phyloP scores from a whole-genome alignment of 2,113 vertebrate species.

The Coptodon rendalli region DNA sequence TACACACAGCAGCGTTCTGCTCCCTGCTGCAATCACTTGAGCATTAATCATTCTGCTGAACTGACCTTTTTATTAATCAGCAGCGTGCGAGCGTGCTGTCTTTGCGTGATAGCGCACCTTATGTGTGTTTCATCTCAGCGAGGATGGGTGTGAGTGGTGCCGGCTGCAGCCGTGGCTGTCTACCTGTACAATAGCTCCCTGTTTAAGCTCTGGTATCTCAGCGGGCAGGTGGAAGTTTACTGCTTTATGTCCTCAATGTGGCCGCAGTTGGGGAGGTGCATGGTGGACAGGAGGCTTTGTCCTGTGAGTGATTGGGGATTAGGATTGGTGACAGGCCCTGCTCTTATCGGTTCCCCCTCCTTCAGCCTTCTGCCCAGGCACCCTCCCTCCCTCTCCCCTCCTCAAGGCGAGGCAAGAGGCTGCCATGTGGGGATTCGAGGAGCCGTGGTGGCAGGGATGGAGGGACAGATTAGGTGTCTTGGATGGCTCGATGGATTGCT shows the following conservation, averaged over 20 bases:
- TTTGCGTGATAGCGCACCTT: conserved; percentile 24
- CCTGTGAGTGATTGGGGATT: conserved; percentile 66
- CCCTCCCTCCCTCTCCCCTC: neutral
- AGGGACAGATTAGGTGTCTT: neutral
- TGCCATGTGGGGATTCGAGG: neutral
- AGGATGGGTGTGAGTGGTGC: neutral
- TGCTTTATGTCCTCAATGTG: conserved; percentile 54
- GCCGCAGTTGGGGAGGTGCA: conserved; percentile 14
- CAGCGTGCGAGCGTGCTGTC: conserved; percentile 19
- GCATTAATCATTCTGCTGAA: conserved; percentile 49
- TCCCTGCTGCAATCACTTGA: conserved; percentile 14
- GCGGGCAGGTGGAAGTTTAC: conserved; percentile 62
- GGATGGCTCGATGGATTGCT: conserved; percentile 18
- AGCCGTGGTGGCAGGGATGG: conserved; percentile 1
- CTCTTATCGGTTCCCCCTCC: conserved; percentile 50
- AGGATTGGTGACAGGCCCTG: conserved; percentile 53
- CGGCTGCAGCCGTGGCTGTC: conserved; percentile 8
- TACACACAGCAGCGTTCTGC: neutral
- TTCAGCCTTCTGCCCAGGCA: neutral
- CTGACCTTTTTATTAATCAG: conserved; percentile 63
- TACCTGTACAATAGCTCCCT: conserved; percentile 36
- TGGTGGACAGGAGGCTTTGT: conserved; percentile 59
- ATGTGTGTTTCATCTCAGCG: neutral
- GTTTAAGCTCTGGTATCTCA: conserved; percentile 64
- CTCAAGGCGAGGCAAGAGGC: neutral